Evolutionary conservation across 1,140 invertebrate genomes (phyloP).

Genomic region (Aphidius ervi): DNA sequence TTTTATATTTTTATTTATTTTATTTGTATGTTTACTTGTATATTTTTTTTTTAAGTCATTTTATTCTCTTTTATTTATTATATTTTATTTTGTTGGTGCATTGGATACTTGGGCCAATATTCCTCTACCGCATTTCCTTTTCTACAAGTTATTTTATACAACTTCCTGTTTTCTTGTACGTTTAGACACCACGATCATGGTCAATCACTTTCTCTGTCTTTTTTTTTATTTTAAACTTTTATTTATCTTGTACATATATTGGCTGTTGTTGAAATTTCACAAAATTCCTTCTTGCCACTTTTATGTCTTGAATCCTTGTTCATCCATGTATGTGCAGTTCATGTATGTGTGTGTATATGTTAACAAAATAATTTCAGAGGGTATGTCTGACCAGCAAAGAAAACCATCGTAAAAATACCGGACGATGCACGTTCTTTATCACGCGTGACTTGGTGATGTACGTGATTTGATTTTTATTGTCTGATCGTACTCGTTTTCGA

Average conservation of each 20-base stretch:
- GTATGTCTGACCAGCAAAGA: neutral
- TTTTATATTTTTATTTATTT: neutral
- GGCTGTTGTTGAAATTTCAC: too few species aligned
- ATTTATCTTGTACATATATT: too few species aligned
- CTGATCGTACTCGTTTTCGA: constrained; percentile 15
- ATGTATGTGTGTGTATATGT: too few species aligned
- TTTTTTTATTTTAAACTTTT: too few species aligned
- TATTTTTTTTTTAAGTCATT: constrained; percentile 4
- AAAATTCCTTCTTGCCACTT: too few species aligned
- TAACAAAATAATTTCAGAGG: too few species aligned
- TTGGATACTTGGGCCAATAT: constrained; percentile 14
- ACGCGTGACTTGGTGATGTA: constrained; percentile 28
- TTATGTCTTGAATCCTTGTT: too few species aligned
- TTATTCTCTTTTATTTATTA: neutral
- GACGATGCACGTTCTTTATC: constrained; percentile 23
- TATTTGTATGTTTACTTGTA: neutral
- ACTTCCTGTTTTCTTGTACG: too few species aligned
- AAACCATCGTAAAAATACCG: constrained; percentile 20
- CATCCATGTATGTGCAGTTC: too few species aligned
- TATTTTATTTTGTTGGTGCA: constrained; percentile 9
- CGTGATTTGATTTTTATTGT: constrained; percentile 27
- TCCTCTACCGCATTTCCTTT: constrained; percentile 12
- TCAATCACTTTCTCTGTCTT: too few species aligned
- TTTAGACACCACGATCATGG: too few species aligned
- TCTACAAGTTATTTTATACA: neutral